Conservation (phyloP, 2,888 invertebrate species). For the Quadroppia sp. region DNA sequence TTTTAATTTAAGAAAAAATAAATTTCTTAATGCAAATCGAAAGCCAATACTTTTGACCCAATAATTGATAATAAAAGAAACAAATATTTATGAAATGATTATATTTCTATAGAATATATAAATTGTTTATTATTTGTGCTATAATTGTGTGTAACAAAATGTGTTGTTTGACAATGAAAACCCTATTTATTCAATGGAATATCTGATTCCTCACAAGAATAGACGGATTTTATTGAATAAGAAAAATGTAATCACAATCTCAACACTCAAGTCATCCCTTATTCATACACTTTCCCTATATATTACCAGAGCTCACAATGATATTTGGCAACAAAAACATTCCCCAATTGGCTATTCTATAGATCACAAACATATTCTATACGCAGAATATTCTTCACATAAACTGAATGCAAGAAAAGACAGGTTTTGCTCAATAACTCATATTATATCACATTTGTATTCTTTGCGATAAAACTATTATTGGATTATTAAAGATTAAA, state of each 20-base stretch:
- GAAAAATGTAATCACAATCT: slow-evolving; percentile 15
- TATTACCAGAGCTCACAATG: not conserved
- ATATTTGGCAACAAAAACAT: not conserved
- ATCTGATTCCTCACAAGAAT: not conserved
- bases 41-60: not conserved
- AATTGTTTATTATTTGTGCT: not conserved
- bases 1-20: too few relatives aligned
- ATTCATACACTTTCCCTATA: slow-evolving; percentile 4
- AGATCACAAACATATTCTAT: too few relatives aligned
- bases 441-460: slow-evolving; percentile 5
- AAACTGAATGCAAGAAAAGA: not conserved
- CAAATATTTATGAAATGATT: too few relatives aligned
- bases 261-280: slow-evolving; percentile 16
- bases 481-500: not conserved
- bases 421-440: not conserved
- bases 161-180: not conserved
- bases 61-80: not conserved
- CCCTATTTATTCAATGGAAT: not conserved
- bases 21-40: too few relatives aligned
- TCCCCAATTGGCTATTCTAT: slow-evolving; percentile 11
- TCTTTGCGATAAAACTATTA: not conserved
- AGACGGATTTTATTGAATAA: not conserved
- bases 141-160: too few relatives aligned
- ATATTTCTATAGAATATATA: too few relatives aligned
- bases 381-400: too few relatives aligned